These are phyloP conservation scores for Psylliodes chrysocephalus DNA, from an alignment of 2,888 invertebrate species.

Conservation along the genomic window DNA sequence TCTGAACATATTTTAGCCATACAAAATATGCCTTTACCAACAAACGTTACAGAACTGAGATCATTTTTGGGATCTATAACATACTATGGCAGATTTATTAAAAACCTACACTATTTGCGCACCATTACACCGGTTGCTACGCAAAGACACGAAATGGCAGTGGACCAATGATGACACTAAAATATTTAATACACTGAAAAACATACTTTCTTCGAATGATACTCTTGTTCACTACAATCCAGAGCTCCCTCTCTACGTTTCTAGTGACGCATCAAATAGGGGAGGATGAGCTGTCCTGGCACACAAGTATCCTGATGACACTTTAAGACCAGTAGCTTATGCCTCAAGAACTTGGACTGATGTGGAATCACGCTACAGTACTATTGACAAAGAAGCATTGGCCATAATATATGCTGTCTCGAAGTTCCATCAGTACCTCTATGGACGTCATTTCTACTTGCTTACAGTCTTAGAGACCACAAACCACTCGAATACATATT, in stretches of 20 bases:
- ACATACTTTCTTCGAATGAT: slow-evolving; percentile 26
- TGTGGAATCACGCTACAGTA: slow-evolving; percentile 30
- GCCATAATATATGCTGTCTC: slow-evolving; percentile 32
- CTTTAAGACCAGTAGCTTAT: slow-evolving; percentile 32
- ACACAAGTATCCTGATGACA: slow-evolving; percentile 27
- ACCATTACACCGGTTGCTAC: slow-evolving; percentile 35
- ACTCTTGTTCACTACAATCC: slow-evolving; percentile 38
- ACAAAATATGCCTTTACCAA: slow-evolving; percentile 25
- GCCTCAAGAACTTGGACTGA: slow-evolving; percentile 32
- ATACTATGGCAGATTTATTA: slow-evolving; percentile 32
- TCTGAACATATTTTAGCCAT: no score
- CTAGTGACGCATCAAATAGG: slow-evolving; percentile 33
- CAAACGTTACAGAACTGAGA: slow-evolving; percentile 31
- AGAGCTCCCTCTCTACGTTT: slow-evolving; percentile 19
- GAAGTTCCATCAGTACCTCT: slow-evolving; percentile 31
- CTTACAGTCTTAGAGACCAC: slow-evolving; percentile 33
- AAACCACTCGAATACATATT: slow-evolving; percentile 33
- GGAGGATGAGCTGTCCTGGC: slow-evolving; percentile 32
- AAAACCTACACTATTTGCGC: slow-evolving; percentile 33
- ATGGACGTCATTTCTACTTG: slow-evolving; percentile 25
- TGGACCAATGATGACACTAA: slow-evolving; percentile 30
- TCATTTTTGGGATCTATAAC: slow-evolving; percentile 38
- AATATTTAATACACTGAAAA: slow-evolving; percentile 34
- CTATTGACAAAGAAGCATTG: slow-evolving; percentile 41
- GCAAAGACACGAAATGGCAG: slow-evolving; percentile 28